phyloP scores from a whole-genome alignment of 2,888 invertebrate genomes.

The Chloroclystis v-ata region DNA sequence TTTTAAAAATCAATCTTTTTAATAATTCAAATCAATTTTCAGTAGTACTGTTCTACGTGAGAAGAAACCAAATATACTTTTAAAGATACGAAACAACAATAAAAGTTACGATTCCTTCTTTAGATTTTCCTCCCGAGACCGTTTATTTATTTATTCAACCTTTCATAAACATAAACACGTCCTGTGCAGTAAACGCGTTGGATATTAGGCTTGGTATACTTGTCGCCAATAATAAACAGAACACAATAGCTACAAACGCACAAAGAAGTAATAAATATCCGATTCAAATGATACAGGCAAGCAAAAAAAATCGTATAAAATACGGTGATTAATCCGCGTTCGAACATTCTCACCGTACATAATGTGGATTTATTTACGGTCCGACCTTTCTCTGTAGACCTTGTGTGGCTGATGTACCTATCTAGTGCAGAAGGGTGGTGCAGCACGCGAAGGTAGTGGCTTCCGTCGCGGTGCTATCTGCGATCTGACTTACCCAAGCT shows the following conservation, averaged over 20 bases:
- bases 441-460: conserved; percentile 45
- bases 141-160: conserved; percentile 15
- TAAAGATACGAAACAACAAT: conserved; percentile 15
- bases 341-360: conserved; percentile 24
- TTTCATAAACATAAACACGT: too few relatives aligned
- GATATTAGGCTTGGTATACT: too few relatives aligned
- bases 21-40: background rate
- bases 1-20: too few relatives aligned
- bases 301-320: background rate
- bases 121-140: conserved; percentile 12
- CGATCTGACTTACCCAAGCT: conserved; percentile 33
- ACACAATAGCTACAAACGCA: too few relatives aligned
- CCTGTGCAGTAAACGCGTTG: too few relatives aligned
- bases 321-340: conserved; percentile 9
- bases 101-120: conserved; percentile 9
- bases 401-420: conserved; percentile 31
- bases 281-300: background rate
- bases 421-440: conserved; percentile 39
- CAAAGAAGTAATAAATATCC: too few relatives aligned
- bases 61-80: conserved; percentile 6
- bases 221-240: too few relatives aligned
- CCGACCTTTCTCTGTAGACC: conserved; percentile 46
- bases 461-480: conserved; percentile 44
- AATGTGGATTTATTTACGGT: conserved; percentile 42
- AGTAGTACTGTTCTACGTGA: background rate